These are phyloP conservation scores for Phenganax marumi DNA, from an alignment of 92 coral and sea anemone species.

Conservation along the genomic window DNA sequence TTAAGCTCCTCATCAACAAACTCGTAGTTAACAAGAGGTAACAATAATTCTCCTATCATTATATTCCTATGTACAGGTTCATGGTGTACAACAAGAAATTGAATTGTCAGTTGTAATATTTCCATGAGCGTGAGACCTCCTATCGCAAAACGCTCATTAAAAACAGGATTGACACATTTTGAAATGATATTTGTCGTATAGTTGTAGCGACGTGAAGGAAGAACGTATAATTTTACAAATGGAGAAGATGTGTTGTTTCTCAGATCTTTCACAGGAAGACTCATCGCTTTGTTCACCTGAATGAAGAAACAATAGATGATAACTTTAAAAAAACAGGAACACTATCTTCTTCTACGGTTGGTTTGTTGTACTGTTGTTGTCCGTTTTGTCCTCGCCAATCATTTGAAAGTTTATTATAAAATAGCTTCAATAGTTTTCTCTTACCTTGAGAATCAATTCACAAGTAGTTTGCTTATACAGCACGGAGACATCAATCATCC, in stretches of 20 bases:
- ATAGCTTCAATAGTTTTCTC: neutral
- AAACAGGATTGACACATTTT: slow-evolving; percentile 80
- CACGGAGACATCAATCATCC: slow-evolving; percentile 73
- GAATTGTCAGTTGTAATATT: slow-evolving; percentile 85
- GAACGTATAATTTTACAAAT: slow-evolving; percentile 82
- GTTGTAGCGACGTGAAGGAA: slow-evolving; percentile 91
- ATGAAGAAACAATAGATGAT: neutral
- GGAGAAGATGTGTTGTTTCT: slow-evolving; percentile 95
- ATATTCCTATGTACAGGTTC: slow-evolving; percentile 90
- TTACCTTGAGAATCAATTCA: slow-evolving; percentile 89
- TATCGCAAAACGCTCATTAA: slow-evolving; percentile 89
- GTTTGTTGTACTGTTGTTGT: too few relatives aligned
- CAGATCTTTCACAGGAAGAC: slow-evolving; percentile 82
- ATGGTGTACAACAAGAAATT: slow-evolving; percentile 85
- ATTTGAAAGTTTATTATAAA: too few relatives aligned
- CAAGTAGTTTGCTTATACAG: slow-evolving; percentile 94
- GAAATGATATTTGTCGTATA: slow-evolving; percentile 80
- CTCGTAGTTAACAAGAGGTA: slow-evolving; percentile 72
- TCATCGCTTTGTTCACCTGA: slow-evolving; percentile 84
- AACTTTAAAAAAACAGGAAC: too few relatives aligned
- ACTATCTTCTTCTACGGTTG: neutral
- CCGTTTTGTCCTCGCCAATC: too few relatives aligned
- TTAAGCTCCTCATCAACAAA: slow-evolving; percentile 79
- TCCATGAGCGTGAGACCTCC: slow-evolving; percentile 93
- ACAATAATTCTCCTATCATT: slow-evolving; percentile 86